Base-by-base conservation (phyloP, 2,888 invertebrate genomes). In the Mystacides longicornis region DNA sequence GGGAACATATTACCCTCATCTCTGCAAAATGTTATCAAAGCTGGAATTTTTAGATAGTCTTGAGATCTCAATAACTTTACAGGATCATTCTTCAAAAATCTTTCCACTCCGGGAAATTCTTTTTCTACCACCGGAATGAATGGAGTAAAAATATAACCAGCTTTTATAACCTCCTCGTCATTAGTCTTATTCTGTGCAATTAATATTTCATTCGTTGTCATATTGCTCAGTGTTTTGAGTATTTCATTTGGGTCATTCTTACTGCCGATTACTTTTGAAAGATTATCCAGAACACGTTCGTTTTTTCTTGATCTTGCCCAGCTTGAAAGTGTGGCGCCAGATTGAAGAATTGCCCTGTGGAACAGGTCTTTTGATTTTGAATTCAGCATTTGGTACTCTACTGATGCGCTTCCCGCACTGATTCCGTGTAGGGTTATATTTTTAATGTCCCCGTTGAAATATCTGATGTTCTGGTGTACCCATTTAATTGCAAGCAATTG, bases 11-110 rank as follows among this genome's bases (percentile, higher is more conserved):
- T 60, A 0, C 80, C 81, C 66, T 82, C 82, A 0, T 75, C 77
- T 0, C 80, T 78, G 52, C 76, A 81, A 1, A 80, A 65, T 0
- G 82, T 81, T 60, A 78, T 70, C 2, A 81, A 71, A 0, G 74
- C 65, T 1, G 82, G 80, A 3, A 78, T 75, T 0, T 73, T 68
- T 21, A 74, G 66, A 31, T 72, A 70, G 33, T 67, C 65, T 11
- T 69, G 70, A 52, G 64, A 63, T 55, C 69, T 68, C 9, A 80
- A 53, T 5, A 77, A 68, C 46, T 78, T 60, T 63, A 82, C 49
- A 65, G 85, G 64, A 62, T 69, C 51, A 74, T 74, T 0, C 64
- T 66, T 18, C 74, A 62, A 56, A 74, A 77, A 3, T 73, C 67
- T 52, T 75, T 73, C 62, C 71, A 77, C 1, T 67, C 69, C 0